Evolutionary conservation across 2,888 invertebrate genomes (phyloP).

Genomic region (Lumbricus terrestris): DNA sequence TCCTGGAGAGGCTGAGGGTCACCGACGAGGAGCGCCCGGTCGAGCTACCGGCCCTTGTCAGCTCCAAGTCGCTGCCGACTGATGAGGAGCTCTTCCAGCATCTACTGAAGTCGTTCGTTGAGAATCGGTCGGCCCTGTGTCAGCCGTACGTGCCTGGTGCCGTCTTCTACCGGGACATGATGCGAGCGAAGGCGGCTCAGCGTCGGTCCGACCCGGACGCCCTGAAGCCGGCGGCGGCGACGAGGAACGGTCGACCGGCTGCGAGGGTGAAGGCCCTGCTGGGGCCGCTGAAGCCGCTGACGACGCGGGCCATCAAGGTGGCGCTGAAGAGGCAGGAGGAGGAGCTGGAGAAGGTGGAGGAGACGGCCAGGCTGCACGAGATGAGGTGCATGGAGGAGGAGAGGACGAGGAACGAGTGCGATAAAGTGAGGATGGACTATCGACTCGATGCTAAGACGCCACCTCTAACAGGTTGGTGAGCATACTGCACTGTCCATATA

Average conservation of each 20-base stretch:
- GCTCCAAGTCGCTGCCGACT: not conserved
- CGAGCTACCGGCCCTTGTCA: not conserved
- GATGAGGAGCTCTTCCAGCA: constrained; percentile 5
- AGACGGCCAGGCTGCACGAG: not conserved
- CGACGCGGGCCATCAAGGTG: not conserved
- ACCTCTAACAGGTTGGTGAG: not conserved
- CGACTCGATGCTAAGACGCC: not conserved
- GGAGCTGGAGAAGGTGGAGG: constrained; percentile 3
- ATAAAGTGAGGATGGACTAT: not conserved
- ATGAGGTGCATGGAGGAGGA: not conserved
- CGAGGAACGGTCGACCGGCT: not conserved
- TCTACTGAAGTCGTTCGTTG: not conserved
- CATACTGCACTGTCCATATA: not conserved
- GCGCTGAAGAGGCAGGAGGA: constrained; percentile 4
- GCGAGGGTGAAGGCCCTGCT: not conserved
- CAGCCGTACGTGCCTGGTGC: not conserved
- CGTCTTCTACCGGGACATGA: constrained; percentile 1
- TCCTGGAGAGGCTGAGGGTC: not conserved
- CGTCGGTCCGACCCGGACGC: not conserved
- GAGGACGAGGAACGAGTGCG: not conserved
- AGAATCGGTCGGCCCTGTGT: not conserved
- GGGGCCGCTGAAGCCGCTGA: not conserved
- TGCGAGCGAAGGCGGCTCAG: not conserved
- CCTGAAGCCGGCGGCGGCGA: not conserved
- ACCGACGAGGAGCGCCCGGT: not conserved